Evolutionary conservation across 2,113 vertebrate genomes (phyloP), one percentile per base, ranked within the genome.

Genomic region (Macquaria ambigua): DNA sequence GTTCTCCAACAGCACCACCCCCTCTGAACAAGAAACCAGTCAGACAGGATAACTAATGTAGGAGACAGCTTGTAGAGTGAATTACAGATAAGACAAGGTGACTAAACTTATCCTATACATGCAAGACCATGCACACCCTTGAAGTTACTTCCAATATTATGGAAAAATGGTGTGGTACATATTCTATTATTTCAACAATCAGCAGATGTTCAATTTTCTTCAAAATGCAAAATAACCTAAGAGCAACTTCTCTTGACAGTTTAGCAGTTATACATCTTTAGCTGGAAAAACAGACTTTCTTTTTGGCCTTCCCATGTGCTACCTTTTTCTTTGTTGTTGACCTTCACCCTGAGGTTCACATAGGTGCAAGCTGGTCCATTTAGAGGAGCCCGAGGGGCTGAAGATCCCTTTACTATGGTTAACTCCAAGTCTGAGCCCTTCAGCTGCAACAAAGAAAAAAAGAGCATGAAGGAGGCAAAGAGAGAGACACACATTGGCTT

Each of bases 391-490:
- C 7, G 77, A 37, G 88, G 74, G 10, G 69, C 82, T 21, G 95
- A 79, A 0, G 94, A 89, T 1, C 97, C 97, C 93, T 94, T 95
- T 74, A 97, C 95, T 9, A 99, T 97, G 2, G 97, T 97, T 41
- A 99, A 95, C 87, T 98, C 97, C 92, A 99, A 93, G 82, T 99
- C 97, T 7, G 97, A 98, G 6, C 96, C 97, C 93, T 99, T 99
- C 91, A 99, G 92, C 98, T 99, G 88, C 39, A 77, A 81, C 23
- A 63, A 28, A 82, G 6, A 77, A 3, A 48, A 34, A 78, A 5
- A 41, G 3, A 55, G 15, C 15, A 69, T 37, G 18, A 77, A n/a
- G 15, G 52, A 80, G 9, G 23, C 14, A 62, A 58, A 55, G 15
- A 64, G 0, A 58, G 15, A 79, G 9, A 39, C 14, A 67, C 0